Evolutionary conservation across 2,113 vertebrate genomes (phyloP), one percentile per base, ranked within the genome.

Genomic region (Columbina picui): DNA sequence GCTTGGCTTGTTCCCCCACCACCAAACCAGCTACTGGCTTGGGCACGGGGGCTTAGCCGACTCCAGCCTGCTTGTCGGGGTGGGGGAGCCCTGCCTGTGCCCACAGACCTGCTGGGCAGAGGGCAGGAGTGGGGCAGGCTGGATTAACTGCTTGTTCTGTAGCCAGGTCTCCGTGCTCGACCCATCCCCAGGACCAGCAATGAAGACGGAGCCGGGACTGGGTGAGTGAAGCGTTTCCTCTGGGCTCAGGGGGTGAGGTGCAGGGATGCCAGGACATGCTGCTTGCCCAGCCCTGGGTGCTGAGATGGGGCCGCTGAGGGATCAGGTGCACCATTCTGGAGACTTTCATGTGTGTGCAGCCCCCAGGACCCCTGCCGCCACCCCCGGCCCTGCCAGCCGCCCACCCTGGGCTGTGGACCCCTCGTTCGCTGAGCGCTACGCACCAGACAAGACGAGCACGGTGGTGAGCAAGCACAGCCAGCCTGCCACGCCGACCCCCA

Each of bases 331-430:
- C 10, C 5, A 0, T 69, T 30, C 47, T 85, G 52, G 89, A 89
- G n/a, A 26, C 15, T 2, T 47, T 14, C 3, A 8, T 83, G 41
- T 84, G 14, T 3, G 1, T 71, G 49, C 97, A 93, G 93, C 88
- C 53, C 98, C 98, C 36, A 98, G 98, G 87, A 93, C 94, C 15
- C 84, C 97, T 4, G 69, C 94, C 1, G 61, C 93, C 64, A 43
- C 94, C 14, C 84, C 98, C 0, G 95, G 98, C 69, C 98, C 99
- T 9, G 96, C 98, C 90, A 98, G 97, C 84, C 98, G 99, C 50
- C 99, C 99, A 0, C 99, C 99, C 9, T 99, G 99, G 99, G 99
- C 99, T 32, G 99, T 99, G 17, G 99, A 99, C 93, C 97, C 98
- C 4, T 97, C 97, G 1, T 99, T 99, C 3, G 99, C 99, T 0